Percentiles rank a stretch among this genome's conserved stretches.
Conservation (phyloP, 2,888 invertebrate species). For the Dicyrtomina minuta region DNA sequence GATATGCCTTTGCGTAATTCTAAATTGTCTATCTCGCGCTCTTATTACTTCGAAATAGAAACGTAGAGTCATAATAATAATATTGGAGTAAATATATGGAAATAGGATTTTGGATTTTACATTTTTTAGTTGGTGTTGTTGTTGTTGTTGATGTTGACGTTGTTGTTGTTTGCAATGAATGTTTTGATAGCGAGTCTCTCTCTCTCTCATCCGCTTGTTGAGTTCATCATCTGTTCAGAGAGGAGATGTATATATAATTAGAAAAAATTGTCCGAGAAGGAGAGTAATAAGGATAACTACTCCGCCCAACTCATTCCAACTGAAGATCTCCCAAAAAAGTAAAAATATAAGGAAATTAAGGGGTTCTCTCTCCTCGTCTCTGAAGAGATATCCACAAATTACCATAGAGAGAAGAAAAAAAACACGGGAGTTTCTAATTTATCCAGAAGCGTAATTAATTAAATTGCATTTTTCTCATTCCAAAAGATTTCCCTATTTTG, state of each 20-base stretch:
- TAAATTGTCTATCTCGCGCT: too few relatives aligned
- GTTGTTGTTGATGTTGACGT: too few relatives aligned
- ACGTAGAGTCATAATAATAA: too few relatives aligned
- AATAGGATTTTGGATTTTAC: too few relatives aligned
- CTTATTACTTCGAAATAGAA: too few relatives aligned
- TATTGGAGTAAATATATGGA: too few relatives aligned
- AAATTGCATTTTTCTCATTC: conserved; percentile 29
- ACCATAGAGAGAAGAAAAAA: neutral
- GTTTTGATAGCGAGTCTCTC: too few relatives aligned
- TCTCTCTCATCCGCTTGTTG: too few relatives aligned
- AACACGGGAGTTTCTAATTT: neutral
- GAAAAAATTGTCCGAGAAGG: neutral
- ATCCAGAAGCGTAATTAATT: conserved; percentile 27
- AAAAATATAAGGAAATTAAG: neutral
- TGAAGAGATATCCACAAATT: conserved; percentile 1
- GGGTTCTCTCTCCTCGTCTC: too few relatives aligned
- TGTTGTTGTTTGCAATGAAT: too few relatives aligned
- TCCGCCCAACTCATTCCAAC: neutral
- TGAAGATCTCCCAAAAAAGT: neutral
- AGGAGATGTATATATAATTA: neutral
- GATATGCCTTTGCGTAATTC: too few relatives aligned
- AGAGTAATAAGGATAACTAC: neutral
- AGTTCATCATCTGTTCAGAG: neutral
- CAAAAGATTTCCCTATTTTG: conserved; percentile 19
- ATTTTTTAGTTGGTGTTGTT: too few relatives aligned